Evolutionary conservation across 2,888 invertebrate genomes (phyloP), one percentile per base, ranked within the genome.

Genomic region (Ariolimax columbianus): DNA sequence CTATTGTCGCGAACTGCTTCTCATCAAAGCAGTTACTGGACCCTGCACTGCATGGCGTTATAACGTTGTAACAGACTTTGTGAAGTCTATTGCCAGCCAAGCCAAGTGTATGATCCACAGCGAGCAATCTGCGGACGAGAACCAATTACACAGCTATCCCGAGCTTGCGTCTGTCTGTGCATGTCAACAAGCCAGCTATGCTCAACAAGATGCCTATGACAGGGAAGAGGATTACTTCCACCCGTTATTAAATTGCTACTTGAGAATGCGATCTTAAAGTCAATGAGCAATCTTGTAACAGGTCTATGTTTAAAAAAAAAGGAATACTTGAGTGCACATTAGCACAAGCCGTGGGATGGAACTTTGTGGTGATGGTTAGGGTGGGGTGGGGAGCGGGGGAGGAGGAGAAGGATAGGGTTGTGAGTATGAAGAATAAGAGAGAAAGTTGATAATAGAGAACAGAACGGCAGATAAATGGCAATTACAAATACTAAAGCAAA

Each of bases 31-130:
- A 36, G 38, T 70, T 36, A 36, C 17, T 33, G 33, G 0, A 70
- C 38, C 38, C 36, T 36, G 36, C 38, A 38, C 23, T 17, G 70
- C 70, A 38, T 70, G 70, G 3, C 36, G 9, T 70, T 70, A 70
- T 55, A 36, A 70, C 36, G 9, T 70, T 70, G 36, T 55, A 36
- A 70, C 70, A 70, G 70, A 38, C 70, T 70, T 38, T 70, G 70
- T 30, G 1, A 23, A 19, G 14, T 33, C 70, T 36, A 70, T 36
- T 36, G 17, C 36, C 1, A 38, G 2, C 1, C 9, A 9, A 70
- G 36, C 17, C 14, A 70, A 70, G 70, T 70, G 38, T 70, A 19
- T 36, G 38, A 70, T 36, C 70, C 38, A 70, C 17, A 3, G 70
- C 33, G 33, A 2, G 36, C 70, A 70, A 70, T 70, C 17, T 70